Evolutionary conservation across 2,797 vertebrate genomes (phyloP).

Genomic region (Macropodus opercularis): DNA sequence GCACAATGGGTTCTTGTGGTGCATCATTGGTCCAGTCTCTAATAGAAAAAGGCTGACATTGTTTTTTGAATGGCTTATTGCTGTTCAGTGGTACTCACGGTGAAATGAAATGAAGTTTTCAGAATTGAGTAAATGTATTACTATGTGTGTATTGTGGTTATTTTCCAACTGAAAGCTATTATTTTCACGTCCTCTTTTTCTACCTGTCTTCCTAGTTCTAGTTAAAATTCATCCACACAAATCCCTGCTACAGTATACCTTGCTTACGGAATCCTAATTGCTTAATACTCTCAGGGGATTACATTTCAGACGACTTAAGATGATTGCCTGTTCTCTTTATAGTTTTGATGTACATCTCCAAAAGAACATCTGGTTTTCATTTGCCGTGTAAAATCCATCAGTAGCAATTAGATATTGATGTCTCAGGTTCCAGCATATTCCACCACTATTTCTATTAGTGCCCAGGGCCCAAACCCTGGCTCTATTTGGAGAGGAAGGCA

Average conservation of each 20-base stretch:
- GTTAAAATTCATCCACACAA: conserved; percentile 34
- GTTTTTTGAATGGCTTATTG: not conserved
- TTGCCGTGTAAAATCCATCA: conserved; percentile 7
- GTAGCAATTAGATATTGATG: conserved; percentile 39
- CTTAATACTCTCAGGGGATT: conserved; percentile 35
- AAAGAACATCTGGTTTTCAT: not conserved
- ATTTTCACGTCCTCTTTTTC: not conserved
- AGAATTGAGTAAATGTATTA: no score
- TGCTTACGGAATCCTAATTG: conserved; percentile 17
- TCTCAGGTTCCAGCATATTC: conserved; percentile 48
- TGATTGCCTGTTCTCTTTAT: conserved; percentile 38
- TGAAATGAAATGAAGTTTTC: no score
- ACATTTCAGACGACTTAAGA: conserved; percentile 17
- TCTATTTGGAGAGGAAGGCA: conserved; percentile 39
- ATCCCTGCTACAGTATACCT: conserved; percentile 23
- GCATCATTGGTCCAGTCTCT: not conserved
- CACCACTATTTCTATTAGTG: conserved; percentile 29
- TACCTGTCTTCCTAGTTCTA: no score
- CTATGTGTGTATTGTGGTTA: not conserved
- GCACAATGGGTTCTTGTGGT: not conserved
- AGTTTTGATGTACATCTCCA: not conserved
- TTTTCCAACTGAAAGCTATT: not conserved
- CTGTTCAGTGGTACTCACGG: no score
- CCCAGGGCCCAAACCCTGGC: conserved; percentile 56
- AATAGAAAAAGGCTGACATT: not conserved